These are phyloP conservation scores for Drosophila willistoni DNA, from an alignment of 1,140 invertebrate genomes.

Conservation along the genomic window DNA sequence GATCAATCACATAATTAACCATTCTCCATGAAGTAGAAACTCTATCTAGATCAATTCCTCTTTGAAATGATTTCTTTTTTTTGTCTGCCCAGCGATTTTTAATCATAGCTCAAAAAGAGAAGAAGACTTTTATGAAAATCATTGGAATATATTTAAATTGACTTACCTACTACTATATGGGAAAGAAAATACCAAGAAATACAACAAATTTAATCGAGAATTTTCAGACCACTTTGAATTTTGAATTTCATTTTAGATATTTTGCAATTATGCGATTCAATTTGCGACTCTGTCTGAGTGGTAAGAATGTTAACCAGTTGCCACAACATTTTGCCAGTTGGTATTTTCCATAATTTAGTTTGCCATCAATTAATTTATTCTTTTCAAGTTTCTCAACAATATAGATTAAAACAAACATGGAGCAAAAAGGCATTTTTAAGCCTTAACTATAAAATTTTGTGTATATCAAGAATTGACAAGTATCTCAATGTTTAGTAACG, in stretches of 20 bases:
- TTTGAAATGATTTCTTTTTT: too few relatives aligned
- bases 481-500: not conserved
- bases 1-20: too few relatives aligned
- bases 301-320: not conserved
- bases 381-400: slow-evolving; percentile 38
- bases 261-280: not conserved
- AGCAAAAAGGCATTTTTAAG: slow-evolving; percentile 55
- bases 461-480: slow-evolving; percentile 3
- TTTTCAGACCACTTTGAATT: not conserved
- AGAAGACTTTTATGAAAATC: too few relatives aligned
- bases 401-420: slow-evolving; percentile 52
- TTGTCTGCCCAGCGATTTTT: too few relatives aligned
- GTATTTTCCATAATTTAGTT: not conserved
- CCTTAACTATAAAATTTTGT: slow-evolving; percentile 15
- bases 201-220: not conserved
- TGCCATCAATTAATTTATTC: too few relatives aligned
- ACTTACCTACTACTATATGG: not conserved
- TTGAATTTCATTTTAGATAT: not conserved
- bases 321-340: not conserved
- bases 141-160: not conserved
- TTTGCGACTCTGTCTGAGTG: not conserved
- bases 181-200: not conserved
- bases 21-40: too few relatives aligned
- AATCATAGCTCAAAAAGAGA: too few relatives aligned
- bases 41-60: too few relatives aligned